Conservation (phyloP, 92 coral and sea anemone genomes). For the Actinernus sp. region DNA sequence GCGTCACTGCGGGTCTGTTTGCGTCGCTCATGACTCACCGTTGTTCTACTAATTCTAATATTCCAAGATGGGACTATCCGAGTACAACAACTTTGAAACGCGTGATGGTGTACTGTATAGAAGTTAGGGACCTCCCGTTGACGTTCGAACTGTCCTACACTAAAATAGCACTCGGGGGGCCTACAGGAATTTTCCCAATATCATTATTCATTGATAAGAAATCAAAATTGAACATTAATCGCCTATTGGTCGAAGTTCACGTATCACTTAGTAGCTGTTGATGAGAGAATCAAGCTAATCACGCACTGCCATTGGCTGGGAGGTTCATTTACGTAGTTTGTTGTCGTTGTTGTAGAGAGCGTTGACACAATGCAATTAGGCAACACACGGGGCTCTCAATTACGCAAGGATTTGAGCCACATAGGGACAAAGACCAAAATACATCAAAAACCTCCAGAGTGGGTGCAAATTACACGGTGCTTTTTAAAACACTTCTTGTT, state of each 20-base stretch:
- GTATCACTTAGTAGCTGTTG: slow-evolving; percentile 96
- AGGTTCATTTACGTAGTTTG: slow-evolving; percentile 94
- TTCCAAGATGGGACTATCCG: slow-evolving; percentile 14
- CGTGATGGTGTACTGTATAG: slow-evolving; percentile 44
- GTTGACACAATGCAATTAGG: slow-evolving; percentile 98
- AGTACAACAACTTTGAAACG: slow-evolving; percentile 23
- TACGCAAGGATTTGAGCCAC: slow-evolving; percentile 70
- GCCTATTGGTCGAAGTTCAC: slow-evolving; percentile 96
- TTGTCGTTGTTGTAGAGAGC: slow-evolving; percentile 94
- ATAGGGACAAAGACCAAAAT: slow-evolving; percentile 38
- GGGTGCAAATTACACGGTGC: slow-evolving; percentile 82
- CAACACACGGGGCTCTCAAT: slow-evolving; percentile 94
- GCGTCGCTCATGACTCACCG: slow-evolving; percentile 74
- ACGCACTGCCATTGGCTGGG: slow-evolving; percentile 77
- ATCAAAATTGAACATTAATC: slow-evolving; percentile 96
- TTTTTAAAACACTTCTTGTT: slow-evolving; percentile 81
- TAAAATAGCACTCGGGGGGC: slow-evolving; percentile 95
- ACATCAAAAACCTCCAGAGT: slow-evolving; percentile 45
- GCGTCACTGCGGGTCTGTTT: slow-evolving; percentile 73
- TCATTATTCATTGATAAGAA: slow-evolving; percentile 95
- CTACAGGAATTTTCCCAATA: slow-evolving; percentile 97
- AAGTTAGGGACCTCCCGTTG: slow-evolving; percentile 88
- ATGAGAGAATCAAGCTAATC: slow-evolving; percentile 96
- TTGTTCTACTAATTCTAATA: slow-evolving; percentile 20
- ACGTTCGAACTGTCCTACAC: slow-evolving; percentile 76